These are phyloP conservation scores for Petrolisthes cinctipes DNA, from an alignment of 2,888 invertebrate species.

Conservation along the genomic window DNA sequence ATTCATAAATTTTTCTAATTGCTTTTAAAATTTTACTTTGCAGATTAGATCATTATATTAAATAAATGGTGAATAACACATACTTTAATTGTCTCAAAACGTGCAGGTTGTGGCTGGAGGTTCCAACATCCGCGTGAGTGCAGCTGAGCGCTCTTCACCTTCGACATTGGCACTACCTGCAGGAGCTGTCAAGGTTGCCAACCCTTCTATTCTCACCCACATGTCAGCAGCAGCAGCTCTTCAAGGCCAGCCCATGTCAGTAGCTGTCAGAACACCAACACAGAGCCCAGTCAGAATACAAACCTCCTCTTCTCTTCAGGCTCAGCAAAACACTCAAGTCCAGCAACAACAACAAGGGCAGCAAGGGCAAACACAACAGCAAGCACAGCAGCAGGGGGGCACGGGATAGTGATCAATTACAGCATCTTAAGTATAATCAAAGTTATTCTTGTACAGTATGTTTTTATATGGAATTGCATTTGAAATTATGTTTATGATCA, in stretches of 20 bases:
- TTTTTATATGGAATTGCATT: neutral
- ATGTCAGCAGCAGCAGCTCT: conserved; percentile 29
- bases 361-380: conserved; percentile 23
- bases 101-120: conserved; percentile 30
- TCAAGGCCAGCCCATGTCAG: conserved; percentile 69
- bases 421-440: neutral
- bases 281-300: conserved; percentile 59
- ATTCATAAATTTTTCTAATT: too few species aligned
- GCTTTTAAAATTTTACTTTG: too few species aligned
- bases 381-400: conserved; percentile 12
- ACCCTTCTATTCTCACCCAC: conserved; percentile 50
- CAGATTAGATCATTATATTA: too few species aligned
- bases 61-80: too few species aligned
- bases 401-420: conserved; percentile 11
- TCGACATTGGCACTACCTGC: conserved; percentile 35
- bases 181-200: conserved; percentile 48
- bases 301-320: conserved; percentile 54
- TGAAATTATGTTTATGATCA: neutral
- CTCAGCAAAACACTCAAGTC: conserved; percentile 47
- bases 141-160: conserved; percentile 44
- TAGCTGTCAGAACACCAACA: conserved; percentile 70
- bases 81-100: too few species aligned
- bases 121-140: conserved; percentile 65
- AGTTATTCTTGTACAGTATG: neutral
- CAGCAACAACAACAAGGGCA: conserved; percentile 56